Evolutionary conservation across 1,140 invertebrate species (phyloP), one percentile per base, ranked within the genome.

Genomic region (Atta texana): DNA sequence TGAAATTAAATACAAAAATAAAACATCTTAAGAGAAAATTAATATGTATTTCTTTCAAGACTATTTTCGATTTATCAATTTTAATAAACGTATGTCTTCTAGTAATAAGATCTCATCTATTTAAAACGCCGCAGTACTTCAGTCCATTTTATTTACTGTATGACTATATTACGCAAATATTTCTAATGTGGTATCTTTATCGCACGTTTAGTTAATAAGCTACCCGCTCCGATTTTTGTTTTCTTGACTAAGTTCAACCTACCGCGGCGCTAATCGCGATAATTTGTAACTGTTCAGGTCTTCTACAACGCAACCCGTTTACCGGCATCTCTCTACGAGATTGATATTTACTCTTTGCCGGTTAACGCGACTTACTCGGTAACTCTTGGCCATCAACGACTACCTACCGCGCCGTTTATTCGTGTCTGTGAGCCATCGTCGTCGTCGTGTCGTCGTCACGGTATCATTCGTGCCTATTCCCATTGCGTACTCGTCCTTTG

Each of bases 191-290:
- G n/a, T 34, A 53, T 71, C 51, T 84, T 84, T 74, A 72, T 31
- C 53, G 24, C 39, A 39, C 69, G 39, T 74, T 39, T 49, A 24
- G 80, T 61, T 84, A 75, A 75, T 63, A 75, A 74, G 18, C n/a
- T 44, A 16, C 39, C 1, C n/a, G 31, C 21, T 44, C 64, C 14
- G 51, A 39, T 80, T 78, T 64, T 86, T 86, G 44, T 51, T 44
- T 12, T 8, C 21, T 64, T 31, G 63, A 49, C 55, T n/a, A 31
- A 63, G 80, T 24, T 61, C 16, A 59, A 39, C 69, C 80, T 84
- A 84, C 80, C 80, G 69, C 80, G 39, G 55, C 55, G 80, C 57
- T 84, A 84, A 84, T 84, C 80, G 69, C n/a, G 80, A 84, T 84
- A 84, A 84, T 84, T 84, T 84, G 80, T 84, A 84, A 84, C 69